phyloP scores from a whole-genome alignment of 2,113 vertebrate genomes.

The Melanostigma gelatinosum region DNA sequence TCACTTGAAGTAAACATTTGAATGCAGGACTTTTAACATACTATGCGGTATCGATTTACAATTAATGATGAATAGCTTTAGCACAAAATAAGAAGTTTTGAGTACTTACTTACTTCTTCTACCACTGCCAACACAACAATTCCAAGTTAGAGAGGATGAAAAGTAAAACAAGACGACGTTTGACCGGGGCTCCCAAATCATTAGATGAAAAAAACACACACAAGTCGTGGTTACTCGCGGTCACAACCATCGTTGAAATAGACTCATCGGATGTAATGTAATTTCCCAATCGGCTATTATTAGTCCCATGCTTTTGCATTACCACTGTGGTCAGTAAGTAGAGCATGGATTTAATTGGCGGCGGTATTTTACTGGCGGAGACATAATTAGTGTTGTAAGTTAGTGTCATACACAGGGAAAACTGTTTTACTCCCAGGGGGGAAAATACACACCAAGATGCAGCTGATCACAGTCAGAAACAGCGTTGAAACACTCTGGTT shows the following conservation, averaged over 20 bases:
- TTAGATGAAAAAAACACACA: background rate
- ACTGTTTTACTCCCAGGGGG: background rate
- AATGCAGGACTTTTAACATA: background rate
- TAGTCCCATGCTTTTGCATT: conserved; percentile 8
- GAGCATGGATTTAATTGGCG: background rate
- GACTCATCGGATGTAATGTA: background rate
- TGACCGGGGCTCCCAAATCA: background rate
- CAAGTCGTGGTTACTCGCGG: background rate
- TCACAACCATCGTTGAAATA: background rate
- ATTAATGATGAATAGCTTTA: no score
- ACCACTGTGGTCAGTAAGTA: background rate
- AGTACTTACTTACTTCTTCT: background rate
- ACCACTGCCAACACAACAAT: background rate
- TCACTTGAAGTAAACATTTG: background rate
- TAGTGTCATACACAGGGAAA: background rate
- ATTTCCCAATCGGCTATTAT: conserved; percentile 7
- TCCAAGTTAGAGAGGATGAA: background rate
- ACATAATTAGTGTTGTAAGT: background rate
- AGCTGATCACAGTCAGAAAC: background rate
- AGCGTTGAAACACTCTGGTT: background rate
- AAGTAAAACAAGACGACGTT: background rate
- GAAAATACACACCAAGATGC: background rate
- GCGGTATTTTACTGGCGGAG: background rate
- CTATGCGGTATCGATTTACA: background rate
- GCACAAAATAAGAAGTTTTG: background rate